Percentiles rank a stretch among this genome's conserved stretches.
phyloP scores from a whole-genome alignment of 2,888 invertebrate species.

The Calameuta filiformis region DNA sequence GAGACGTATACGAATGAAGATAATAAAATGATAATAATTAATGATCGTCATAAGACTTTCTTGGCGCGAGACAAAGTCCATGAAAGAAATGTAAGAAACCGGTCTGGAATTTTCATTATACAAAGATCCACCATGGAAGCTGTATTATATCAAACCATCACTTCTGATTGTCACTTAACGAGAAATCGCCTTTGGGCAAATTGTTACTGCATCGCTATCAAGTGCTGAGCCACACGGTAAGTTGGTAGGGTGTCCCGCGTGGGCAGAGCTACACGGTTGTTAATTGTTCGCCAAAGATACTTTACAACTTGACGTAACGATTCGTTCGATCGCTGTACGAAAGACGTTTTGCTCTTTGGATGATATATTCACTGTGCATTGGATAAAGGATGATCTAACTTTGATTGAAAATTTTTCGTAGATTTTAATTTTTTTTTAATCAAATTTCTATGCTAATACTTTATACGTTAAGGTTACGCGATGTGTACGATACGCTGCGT shows the following conservation, averaged over 20 bases:
- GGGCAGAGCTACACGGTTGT: slow-evolving; percentile 49
- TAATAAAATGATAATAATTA: neutral
- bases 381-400: neutral
- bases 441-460: neutral
- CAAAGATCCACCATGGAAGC: neutral
- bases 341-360: neutral
- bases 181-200: slow-evolving; percentile 57
- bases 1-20: neutral
- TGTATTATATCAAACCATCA: slow-evolving; percentile 52
- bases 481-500: neutral
- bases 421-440: neutral
- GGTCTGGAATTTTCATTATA: neutral
- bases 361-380: neutral
- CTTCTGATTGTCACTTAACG: slow-evolving; percentile 63
- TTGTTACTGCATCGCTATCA: slow-evolving; percentile 41
- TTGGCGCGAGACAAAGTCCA: neutral
- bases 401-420: neutral
- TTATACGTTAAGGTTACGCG: neutral
- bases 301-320: slow-evolving; percentile 38
- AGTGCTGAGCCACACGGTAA: slow-evolving; percentile 27
- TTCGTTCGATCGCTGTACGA: neutral
- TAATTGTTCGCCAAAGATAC: slow-evolving; percentile 59
- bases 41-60: neutral
- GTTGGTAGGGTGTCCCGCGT: slow-evolving; percentile 32
- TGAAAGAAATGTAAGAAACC: neutral